Percentiles rank a stretch among this genome's conserved stretches.
Evolutionary conservation across 1,140 invertebrate genomes (phyloP).

Genomic region (Drosophila navojoa): DNA sequence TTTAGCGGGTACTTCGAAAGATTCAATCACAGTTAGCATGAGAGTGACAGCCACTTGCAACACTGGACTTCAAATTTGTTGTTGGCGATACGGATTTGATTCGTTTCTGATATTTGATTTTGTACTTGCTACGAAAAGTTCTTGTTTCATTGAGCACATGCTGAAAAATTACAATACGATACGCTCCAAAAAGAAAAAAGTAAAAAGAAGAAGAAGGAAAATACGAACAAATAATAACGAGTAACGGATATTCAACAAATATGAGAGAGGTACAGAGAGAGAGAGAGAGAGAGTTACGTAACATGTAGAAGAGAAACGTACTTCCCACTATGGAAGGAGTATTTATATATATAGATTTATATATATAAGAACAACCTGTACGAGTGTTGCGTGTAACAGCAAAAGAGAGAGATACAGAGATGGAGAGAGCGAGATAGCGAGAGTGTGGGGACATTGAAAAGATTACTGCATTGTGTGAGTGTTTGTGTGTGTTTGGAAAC

Average conservation of each 20-base stretch:
- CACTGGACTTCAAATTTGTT: slow-evolving; percentile 40
- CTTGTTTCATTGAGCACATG: slow-evolving; percentile 75
- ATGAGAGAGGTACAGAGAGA: background rate
- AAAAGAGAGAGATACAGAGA: slow-evolving; percentile 4
- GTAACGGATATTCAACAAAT: slow-evolving; percentile 22
- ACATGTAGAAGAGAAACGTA: slow-evolving; percentile 42
- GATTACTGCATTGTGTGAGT: slow-evolving; percentile 53
- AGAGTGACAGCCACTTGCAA: slow-evolving; percentile 74
- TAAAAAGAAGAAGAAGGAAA: slow-evolving; percentile 13
- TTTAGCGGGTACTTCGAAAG: slow-evolving; percentile 56
- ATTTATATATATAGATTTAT: no score
- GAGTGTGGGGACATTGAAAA: slow-evolving; percentile 21
- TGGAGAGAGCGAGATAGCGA: slow-evolving; percentile 4
- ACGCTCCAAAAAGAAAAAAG: slow-evolving; percentile 56
- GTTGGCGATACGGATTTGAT: slow-evolving; percentile 26
- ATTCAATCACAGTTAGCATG: slow-evolving; percentile 53
- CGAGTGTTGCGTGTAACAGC: slow-evolving; percentile 18
- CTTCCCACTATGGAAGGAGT: slow-evolving; percentile 44
- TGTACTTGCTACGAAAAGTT: slow-evolving; percentile 73
- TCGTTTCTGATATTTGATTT: slow-evolving; percentile 40
- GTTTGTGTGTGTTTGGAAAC: slow-evolving; percentile 19
- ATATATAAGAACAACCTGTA: slow-evolving; percentile 21
- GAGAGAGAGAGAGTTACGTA: slow-evolving; percentile 13
- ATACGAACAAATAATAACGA: slow-evolving; percentile 29
- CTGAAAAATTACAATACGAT: slow-evolving; percentile 76